Conservation (phyloP, 1,140 invertebrate species). For the Drosophila baimaii region DNA sequence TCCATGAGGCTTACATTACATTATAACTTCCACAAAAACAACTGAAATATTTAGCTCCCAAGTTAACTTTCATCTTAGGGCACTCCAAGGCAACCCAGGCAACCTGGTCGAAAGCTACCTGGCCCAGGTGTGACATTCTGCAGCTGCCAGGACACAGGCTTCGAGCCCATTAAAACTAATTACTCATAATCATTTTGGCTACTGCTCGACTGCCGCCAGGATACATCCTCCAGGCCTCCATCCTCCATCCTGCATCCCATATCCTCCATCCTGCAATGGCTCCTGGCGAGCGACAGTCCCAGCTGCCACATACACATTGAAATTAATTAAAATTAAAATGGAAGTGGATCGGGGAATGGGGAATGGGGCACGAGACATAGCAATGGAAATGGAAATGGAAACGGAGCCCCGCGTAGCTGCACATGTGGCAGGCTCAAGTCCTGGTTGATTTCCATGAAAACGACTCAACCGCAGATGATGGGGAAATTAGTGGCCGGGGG, state of each 20-base stretch:
- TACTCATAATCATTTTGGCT: slow-evolving; percentile 63
- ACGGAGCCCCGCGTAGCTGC: slow-evolving; percentile 23
- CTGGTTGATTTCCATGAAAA: slow-evolving; percentile 38
- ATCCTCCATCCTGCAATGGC: no score
- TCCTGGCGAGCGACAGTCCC: slow-evolving; percentile 32
- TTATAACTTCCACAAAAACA: slow-evolving; percentile 19
- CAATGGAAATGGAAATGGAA: slow-evolving; percentile 26
- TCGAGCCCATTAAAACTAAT: slow-evolving; percentile 61
- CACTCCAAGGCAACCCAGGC: neutral
- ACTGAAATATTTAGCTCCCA: slow-evolving; percentile 29
- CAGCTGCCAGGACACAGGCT: slow-evolving; percentile 48
- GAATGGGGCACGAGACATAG: slow-evolving; percentile 10
- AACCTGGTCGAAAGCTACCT: slow-evolving; percentile 15
- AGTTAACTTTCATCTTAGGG: slow-evolving; percentile 24
- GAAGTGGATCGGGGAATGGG: slow-evolving; percentile 9
- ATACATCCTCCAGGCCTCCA: neutral
- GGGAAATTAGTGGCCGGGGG: slow-evolving; percentile 56
- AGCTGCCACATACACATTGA: slow-evolving; percentile 59
- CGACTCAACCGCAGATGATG: slow-evolving; percentile 58
- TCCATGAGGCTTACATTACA: slow-evolving; percentile 7
- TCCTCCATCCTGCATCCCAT: no score
- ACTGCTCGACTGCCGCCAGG: slow-evolving; percentile 32
- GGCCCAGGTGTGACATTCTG: slow-evolving; percentile 27
- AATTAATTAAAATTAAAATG: slow-evolving; percentile 78
- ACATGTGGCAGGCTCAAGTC: slow-evolving; percentile 48